Evolutionary conservation across 2,797 vertebrate species (phyloP).

Genomic region (Argyrosomus regius): DNA sequence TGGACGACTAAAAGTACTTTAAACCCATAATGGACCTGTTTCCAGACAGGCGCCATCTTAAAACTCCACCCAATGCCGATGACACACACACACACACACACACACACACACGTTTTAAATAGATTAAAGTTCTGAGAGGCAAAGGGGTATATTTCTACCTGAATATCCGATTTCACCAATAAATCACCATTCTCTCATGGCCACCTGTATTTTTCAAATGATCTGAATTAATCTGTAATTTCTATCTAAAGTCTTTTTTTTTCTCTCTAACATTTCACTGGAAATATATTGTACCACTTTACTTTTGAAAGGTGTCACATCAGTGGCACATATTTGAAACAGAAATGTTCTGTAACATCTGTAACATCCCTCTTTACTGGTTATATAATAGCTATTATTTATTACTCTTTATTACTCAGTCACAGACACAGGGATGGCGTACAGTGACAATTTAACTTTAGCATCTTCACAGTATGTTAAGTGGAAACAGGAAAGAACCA

Average conservation of each 20-base stretch:
- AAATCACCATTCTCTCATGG: not conserved
- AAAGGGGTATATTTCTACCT: not conserved
- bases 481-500: not conserved
- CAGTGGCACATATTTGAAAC: not conserved
- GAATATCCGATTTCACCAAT: not conserved
- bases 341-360: not conserved
- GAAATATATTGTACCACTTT: not conserved
- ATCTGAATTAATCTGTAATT: not conserved
- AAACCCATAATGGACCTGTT: constrained; percentile 82
- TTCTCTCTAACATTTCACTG: too few relatives aligned
- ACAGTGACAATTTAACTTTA: not conserved
- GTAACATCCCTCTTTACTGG: not conserved
- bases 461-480: not conserved
- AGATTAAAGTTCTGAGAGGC: constrained; percentile 17
- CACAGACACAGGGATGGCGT: not conserved
- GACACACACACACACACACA: constrained; percentile 15
- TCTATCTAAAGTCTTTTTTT: too few relatives aligned
- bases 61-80: constrained; percentile 40
- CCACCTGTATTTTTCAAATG: not conserved
- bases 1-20: constrained; percentile 79
- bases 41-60: constrained; percentile 82
- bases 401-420: not conserved
- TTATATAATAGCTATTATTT: not conserved
- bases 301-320: not conserved
- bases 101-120: constrained; percentile 28